Conservation (phyloP, 2,113 vertebrate species). For the Gavialis gangeticus region DNA sequence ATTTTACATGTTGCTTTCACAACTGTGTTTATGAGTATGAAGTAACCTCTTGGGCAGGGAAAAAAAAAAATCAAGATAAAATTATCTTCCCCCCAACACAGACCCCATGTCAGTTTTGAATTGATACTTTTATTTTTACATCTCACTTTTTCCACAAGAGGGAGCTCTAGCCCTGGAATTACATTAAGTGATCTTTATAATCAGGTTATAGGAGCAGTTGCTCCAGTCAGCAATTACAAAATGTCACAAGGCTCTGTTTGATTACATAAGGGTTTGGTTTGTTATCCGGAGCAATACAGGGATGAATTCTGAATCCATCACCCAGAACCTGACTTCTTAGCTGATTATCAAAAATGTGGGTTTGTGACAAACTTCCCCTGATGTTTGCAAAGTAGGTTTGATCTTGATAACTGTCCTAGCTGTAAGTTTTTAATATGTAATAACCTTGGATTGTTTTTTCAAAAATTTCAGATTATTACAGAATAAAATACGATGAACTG, state of each 20-base stretch:
- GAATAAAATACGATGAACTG: background rate
- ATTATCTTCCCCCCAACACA: background rate
- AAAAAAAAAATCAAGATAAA: background rate
- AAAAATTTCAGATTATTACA: background rate
- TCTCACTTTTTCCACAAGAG: conserved; percentile 65
- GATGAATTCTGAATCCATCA: background rate
- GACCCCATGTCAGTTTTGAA: background rate
- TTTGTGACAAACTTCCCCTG: background rate
- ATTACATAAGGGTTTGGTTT: background rate
- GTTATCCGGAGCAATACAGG: background rate
- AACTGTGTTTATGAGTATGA: background rate
- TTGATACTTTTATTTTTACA: background rate
- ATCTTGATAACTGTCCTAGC: background rate
- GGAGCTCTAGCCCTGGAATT: conserved; percentile 63
- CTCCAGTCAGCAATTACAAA: background rate
- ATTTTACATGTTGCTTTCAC: background rate
- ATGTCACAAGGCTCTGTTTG: background rate
- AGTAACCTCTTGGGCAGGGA: background rate
- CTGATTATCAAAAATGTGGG: background rate
- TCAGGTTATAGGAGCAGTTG: background rate
- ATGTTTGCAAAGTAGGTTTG: background rate
- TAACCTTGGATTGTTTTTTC: background rate
- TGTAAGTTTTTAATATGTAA: background rate
- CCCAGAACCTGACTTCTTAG: background rate
- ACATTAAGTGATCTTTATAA: accelerated